Evolutionary conservation across 1,140 invertebrate genomes (phyloP), one percentile per base, ranked within the genome.

Genomic region (Leptopilina clavipes): DNA sequence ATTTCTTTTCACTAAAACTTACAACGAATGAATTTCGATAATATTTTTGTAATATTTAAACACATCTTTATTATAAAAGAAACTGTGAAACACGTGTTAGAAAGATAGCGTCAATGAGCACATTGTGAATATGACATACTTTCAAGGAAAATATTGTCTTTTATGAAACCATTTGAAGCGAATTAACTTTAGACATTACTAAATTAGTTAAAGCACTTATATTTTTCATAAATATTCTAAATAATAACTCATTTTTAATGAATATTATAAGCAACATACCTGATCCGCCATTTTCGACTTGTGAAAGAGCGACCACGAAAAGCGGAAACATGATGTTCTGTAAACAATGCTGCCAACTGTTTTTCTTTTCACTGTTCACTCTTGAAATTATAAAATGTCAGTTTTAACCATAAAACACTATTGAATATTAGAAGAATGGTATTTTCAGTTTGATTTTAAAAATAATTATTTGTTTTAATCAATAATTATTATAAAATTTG

Each of bases 231-330:
- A 73, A 37, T 37, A 8, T 31, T 3, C 5, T 1, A 0, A 6
- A 1, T 6, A 59, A 17, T 48, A 14, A 11, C 37, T 31, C 37
- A 37, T 19, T 81, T 25, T 14, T 22, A 40, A 76, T 76, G 52
- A 48, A 54, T 45, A 72, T 8, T 0, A 17, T 3, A 76, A n/a
- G 81, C 78, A 10, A 82, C 83, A 43, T 86, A 88, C 87, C 87
- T 88, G 87, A 77, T 88, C 87, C 75, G 87, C 87, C 87, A 88
- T 88, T 37, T 87, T 87, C 79, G 25, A 70, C 12, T 56, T 72
- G 18, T 82, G 79, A 87, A 87, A 87, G 79, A 82, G 17, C 75
- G 80, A 81, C 70, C 1, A 31, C 48, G 9, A 6, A 40, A 77
- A 76, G 71, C 78, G 83, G 80, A 86, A 83, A 54, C 59, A 45